A percentile compares a stretch with the other conserved stretches of the same genome.
These are phyloP conservation scores for Gasterosteus nipponicus DNA, from an alignment of 2,113 vertebrate genomes.

Conservation along the genomic window DNA sequence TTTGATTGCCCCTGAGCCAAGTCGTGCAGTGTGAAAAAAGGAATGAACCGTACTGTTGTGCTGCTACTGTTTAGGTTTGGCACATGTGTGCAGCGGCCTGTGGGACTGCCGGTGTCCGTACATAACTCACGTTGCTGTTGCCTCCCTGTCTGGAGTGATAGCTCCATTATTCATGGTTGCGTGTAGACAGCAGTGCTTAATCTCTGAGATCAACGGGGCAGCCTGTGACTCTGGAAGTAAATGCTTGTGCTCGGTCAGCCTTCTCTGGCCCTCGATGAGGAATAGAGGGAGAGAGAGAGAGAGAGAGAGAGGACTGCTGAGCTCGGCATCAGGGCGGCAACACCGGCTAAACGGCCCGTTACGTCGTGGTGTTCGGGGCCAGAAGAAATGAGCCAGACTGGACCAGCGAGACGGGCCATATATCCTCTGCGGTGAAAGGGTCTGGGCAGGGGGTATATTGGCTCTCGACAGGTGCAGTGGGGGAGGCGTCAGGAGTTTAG, in stretches of 20 bases:
- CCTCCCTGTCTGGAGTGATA: constrained; percentile 77
- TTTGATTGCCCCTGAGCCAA: constrained; percentile 25
- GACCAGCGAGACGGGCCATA: constrained; percentile 85
- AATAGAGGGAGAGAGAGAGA: constrained; percentile 10
- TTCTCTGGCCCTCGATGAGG: constrained; percentile 39
- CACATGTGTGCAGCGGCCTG: constrained; percentile 57
- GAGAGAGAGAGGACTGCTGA: constrained; percentile 32
- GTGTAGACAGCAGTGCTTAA: constrained; percentile 82
- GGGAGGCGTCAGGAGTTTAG: constrained; percentile 78
- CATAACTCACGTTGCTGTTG: constrained; percentile 71
- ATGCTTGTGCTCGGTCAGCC: constrained; percentile 60
- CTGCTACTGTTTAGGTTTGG: constrained; percentile 48
- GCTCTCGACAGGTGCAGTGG: constrained; percentile 88
- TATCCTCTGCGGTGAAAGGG: constrained; percentile 91
- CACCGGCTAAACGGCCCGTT: constrained; percentile 47
- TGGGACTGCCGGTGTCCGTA: constrained; percentile 54
- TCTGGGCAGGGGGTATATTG: constrained; percentile 87
- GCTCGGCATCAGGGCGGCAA: constrained; percentile 53
- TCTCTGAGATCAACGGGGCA: constrained; percentile 68
- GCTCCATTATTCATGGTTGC: constrained; percentile 83
- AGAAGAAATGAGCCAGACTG: constrained; percentile 85
- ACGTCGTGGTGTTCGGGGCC: constrained; percentile 61
- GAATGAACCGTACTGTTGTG: constrained; percentile 48
- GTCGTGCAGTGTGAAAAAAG: constrained; percentile 57
- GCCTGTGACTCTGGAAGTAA: constrained; percentile 62